Evolutionary conservation across 2,888 invertebrate species (phyloP).

Genomic region (Nasonia oneida): DNA sequence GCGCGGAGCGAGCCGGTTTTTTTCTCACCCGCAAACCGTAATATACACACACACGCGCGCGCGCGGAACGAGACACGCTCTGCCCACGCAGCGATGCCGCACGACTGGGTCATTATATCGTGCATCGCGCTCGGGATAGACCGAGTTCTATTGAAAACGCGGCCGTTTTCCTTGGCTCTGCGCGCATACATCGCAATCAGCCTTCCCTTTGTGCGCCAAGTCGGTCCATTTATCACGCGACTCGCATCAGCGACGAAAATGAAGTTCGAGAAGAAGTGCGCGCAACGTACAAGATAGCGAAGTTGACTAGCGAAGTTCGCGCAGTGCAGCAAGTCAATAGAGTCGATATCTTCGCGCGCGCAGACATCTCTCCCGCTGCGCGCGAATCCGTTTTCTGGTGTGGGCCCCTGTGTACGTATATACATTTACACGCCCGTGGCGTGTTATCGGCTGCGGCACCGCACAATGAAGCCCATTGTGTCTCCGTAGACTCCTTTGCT

Average conservation of each 20-base stretch:
- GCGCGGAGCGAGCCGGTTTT: neutral
- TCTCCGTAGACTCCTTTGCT: conserved; percentile 2
- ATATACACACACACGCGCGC: neutral
- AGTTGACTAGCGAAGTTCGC: conserved; percentile 27
- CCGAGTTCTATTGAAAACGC: conserved; percentile 17
- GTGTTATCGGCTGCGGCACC: conserved; percentile 16
- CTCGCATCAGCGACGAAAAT: conserved; percentile 10
- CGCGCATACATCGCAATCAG: conserved; percentile 45
- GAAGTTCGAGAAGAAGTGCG: conserved; percentile 7
- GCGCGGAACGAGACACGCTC: neutral
- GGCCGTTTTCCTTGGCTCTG: neutral
- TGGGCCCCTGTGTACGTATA: neutral
- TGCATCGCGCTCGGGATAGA: neutral
- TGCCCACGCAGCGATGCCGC: neutral
- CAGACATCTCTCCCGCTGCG: neutral
- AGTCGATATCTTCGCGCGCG: conserved; percentile 13
- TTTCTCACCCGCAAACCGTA: conserved; percentile 4
- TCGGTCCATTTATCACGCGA: neutral
- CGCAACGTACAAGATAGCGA: neutral
- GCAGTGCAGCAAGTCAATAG: conserved; percentile 10
- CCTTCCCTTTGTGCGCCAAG: conserved; percentile 29
- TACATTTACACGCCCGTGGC: neutral
- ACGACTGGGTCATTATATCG: conserved; percentile 23
- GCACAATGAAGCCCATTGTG: conserved; percentile 47
- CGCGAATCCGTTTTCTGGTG: conserved; percentile 44